phyloP scores from a whole-genome alignment of 64 coral and sea anemone genomes.

The Montipora cactus region DNA sequence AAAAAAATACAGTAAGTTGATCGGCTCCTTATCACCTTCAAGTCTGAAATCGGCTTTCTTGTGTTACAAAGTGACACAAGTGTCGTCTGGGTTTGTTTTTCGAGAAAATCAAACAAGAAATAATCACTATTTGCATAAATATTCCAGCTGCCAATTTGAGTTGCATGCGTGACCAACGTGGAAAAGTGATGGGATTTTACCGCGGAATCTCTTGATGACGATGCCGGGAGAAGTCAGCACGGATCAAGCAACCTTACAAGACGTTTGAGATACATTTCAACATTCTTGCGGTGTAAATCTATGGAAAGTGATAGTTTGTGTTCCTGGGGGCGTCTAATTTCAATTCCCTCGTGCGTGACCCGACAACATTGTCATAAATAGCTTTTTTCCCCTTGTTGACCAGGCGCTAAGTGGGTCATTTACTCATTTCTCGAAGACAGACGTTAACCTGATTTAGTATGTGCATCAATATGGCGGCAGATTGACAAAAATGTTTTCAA shows the following conservation, averaged over 20 bases:
- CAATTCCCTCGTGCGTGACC: neutral
- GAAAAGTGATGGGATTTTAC: neutral
- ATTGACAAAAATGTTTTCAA: neutral
- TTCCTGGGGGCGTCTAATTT: neutral
- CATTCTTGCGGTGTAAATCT: constrained; percentile 16
- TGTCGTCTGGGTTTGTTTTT: neutral
- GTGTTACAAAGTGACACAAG: constrained; percentile 26
- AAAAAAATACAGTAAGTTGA: constrained; percentile 29
- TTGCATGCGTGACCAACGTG: constrained; percentile 19
- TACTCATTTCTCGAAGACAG: constrained; percentile 37
- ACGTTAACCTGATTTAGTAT: neutral
- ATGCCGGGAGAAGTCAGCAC: neutral
- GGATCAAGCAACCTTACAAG: neutral
- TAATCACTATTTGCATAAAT: constrained; percentile 47
- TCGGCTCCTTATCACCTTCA: neutral
- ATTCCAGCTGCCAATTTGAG: constrained; percentile 20
- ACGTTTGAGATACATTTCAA: neutral
- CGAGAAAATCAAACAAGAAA: constrained; percentile 30
- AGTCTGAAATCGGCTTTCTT: constrained; percentile 29
- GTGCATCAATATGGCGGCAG: neutral
- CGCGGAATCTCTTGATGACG: neutral
- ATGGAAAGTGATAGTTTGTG: neutral
- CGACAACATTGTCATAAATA: neutral
- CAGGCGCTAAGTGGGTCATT: constrained; percentile 39
- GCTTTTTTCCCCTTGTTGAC: constrained; percentile 27